Base-by-base conservation (phyloP, 1,140 invertebrate genomes). In the Globodera rostochiensis region DNA sequence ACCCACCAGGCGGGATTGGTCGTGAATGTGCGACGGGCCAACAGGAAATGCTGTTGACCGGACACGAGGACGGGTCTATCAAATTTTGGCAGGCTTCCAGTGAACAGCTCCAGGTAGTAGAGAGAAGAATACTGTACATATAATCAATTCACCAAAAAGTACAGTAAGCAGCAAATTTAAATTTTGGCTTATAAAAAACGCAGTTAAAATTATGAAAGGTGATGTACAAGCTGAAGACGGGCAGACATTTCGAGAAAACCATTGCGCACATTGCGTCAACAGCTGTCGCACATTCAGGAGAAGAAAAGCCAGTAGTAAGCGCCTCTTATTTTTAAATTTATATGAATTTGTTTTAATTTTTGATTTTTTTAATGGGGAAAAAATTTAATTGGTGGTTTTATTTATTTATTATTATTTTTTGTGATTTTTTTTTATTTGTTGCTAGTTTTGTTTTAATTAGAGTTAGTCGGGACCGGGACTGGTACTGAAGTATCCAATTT, bases 141-240 rank as follows among this genome's bases (percentile, higher is more conserved):
- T 36, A 60, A 60, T n/a, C 15, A 5, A n/a, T 75, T 21, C 66
- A 4, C 21, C 36, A 74, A 74, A n/a, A 36, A 9, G 5, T 15
- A 19, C 57, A 60, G 13, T 19, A 60, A 60, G 11, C 11, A 11
- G 19, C 1, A 60, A 53, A 25, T 25, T 53, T 53, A 53, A 53
- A 9, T 13, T 53, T 53, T 53, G 50, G 50, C 1, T 53, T 53
- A 0, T 53, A 13, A 53, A 13, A 53, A 53, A 7, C 50, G 50
- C 6, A 53, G 50, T 53, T 53, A 13, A 9, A 53, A 9, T 53
- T 53, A 13, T 53, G 11, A 53, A 7, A 60, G 76, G 25, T 78
- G 82, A 93, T 99, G 86, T 98, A 98, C 92, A 98, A 98, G 93
- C 91, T 98, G 87, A 98, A 98, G 92, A 97, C 96, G 88, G 94